These are phyloP conservation scores for Limonius californicus DNA, from an alignment of 1,140 invertebrate species.

Conservation along the genomic window DNA sequence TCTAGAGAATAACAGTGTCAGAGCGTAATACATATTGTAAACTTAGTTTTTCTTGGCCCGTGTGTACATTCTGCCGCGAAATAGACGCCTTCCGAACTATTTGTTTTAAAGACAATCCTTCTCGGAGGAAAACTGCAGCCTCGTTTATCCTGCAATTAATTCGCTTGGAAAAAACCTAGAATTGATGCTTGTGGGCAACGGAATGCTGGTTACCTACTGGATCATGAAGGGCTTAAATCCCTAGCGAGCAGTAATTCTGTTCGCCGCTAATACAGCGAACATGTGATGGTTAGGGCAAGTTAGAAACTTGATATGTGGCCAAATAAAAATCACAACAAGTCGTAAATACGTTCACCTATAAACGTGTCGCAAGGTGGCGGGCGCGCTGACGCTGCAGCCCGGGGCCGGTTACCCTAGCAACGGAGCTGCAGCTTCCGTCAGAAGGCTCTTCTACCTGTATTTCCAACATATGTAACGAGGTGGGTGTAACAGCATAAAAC, in stretches of 20 bases:
- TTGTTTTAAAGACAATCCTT: too few relatives aligned
- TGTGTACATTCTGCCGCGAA: background rate
- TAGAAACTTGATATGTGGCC: background rate
- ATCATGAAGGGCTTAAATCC: too few relatives aligned
- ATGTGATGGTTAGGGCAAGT: too few relatives aligned
- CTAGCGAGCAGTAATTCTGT: too few relatives aligned
- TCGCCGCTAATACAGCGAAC: too few relatives aligned
- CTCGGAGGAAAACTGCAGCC: too few relatives aligned
- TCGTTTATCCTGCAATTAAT: too few relatives aligned
- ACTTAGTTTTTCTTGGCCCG: constrained; percentile 8
- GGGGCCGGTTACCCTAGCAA: constrained; percentile 11
- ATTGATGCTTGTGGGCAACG: too few relatives aligned
- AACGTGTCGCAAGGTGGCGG: background rate
- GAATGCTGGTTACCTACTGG: too few relatives aligned
- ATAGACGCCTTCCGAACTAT: too few relatives aligned
- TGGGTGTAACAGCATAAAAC: too few relatives aligned
- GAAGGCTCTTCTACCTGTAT: constrained; percentile 3
- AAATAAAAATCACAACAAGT: background rate
- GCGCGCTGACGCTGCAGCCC: constrained; percentile 11
- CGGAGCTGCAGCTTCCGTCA: background rate
- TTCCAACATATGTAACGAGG: background rate
- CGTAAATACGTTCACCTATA: background rate
- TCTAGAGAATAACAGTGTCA: constrained; percentile 6
- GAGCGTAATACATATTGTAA: constrained; percentile 14
- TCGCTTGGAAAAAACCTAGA: too few relatives aligned